Base-by-base conservation (phyloP, 2,797 vertebrate species). In the Siniperca undulata region DNA sequence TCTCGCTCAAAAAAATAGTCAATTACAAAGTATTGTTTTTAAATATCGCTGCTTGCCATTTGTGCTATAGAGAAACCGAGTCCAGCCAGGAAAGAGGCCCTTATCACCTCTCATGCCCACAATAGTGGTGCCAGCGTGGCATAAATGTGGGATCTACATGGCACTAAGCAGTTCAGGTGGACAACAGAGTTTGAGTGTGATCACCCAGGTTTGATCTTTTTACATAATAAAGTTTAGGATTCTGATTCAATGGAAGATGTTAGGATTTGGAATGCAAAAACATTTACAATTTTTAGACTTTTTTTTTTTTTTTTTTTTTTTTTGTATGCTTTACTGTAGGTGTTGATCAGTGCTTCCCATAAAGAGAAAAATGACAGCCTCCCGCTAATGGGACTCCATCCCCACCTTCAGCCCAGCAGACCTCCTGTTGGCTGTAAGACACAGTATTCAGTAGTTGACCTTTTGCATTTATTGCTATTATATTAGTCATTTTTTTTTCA, bases 301-400 rank as follows among this genome's bases (percentile, higher is more conserved):
- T 53, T 30, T 53, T 60, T 61, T 30, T 53, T 60, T 61, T 30
- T 53, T 60, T 61, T n/a, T n/a, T 60, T 61, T 4, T 17, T 30
- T 53, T 60, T 61, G 12, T 78, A 24, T 79, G 42, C 3, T 78
- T 53, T 42, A 42, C 40, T 12, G 40, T 79, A 98, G 97, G 95
- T 97, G 89, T 92, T 98, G 87, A 93, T 96, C 68, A 94, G 95
- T 42, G 85, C 95, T 0, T 81, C 94, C 52, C 92, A 96, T 87
- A 95, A 95, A 91, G 95, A 97, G 74, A 92, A 95, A 84, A 97
- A 95, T 80, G 94, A 95, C 82, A 98, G 96, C 88, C 76, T 96
- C 68, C 94, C 94, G 19, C 87, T 90, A 59, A 94, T 92, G 64
- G 94, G 95, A 81, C 93, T 96, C 77, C 93, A 97, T 58, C 94